Base-by-base conservation (phyloP, 2,113 vertebrate genomes). In the Pagrus major region DNA sequence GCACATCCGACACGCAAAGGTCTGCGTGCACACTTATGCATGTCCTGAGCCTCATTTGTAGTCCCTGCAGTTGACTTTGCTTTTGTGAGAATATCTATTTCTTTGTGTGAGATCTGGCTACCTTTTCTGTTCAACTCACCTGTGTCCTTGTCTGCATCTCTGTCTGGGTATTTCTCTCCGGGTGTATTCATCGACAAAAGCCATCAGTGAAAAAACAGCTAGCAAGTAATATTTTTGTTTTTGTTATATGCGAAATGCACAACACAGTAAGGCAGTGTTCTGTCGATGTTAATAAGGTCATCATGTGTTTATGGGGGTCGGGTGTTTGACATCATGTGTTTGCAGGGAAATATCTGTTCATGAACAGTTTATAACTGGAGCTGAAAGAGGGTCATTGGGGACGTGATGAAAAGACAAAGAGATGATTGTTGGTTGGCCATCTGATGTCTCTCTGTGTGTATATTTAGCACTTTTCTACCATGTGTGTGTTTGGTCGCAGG, bases 321-420 rank as follows among this genome's bases (percentile, higher is more conserved):
- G 46, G 60, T 29, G 46, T 71, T 60, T 25, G 49, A 51, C 68
- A 55, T 83, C 71, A 66, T 78, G 67, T 77, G 77, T 83, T 79
- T 18, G 39, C 23, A 35, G 59, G 27, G 20, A 67, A 46, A 59
- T 64, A 64, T 83, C 55, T 75, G 31, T 64, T 83, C 63, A 67
- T 15, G 55, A 44, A 11, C 52, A 8, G 41, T 85, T 86, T 58
- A 78, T 73, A 54, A 64, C 44, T n/a, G 14, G 12, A 64, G 60
- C 56, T 66, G 65, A 77, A 78, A 54, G 41, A 64, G 66, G 51
- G 52, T 77, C 64, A 47, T 60, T 55, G 46, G 12, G 59, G 55
- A 64, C 65, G 10, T 31, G 46, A 47, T 41, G 51, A 27, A 49
- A 59, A 54, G 59, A 84, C 86, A 91, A 83, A 71, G 82, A 29